Conservation (phyloP, 1,140 invertebrate genomes). For the Lasaia peninsularis region DNA sequence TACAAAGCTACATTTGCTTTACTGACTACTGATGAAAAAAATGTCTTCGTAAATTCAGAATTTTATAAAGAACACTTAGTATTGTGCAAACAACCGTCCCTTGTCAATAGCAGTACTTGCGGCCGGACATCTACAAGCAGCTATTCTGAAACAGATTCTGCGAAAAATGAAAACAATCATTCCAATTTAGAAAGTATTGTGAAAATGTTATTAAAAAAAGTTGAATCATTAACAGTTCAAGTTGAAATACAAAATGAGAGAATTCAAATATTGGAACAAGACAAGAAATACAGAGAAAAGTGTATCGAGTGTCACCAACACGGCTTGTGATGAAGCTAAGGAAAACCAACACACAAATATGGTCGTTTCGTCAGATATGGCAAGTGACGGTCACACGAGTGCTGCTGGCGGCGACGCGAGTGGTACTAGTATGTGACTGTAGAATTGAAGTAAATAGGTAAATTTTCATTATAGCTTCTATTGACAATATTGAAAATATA, state of each 20-base stretch:
- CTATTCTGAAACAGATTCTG: background rate
- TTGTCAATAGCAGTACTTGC: background rate
- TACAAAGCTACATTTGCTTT: conserved; percentile 36
- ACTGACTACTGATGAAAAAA: conserved; percentile 37
- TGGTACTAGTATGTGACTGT: too few species aligned
- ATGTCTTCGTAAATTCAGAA: conserved; percentile 40
- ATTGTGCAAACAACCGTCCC: background rate
- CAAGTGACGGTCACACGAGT: background rate
- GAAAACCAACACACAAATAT: background rate
- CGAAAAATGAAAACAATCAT: conserved; percentile 8
- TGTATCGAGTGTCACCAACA: background rate
- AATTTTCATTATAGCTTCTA: too few species aligned
- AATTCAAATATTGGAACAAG: conserved; percentile 8
- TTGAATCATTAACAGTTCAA: conserved; percentile 20
- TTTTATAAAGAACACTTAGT: conserved; percentile 36
- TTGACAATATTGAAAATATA: too few species aligned
- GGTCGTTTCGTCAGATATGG: background rate
- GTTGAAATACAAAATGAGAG: conserved; percentile 14
- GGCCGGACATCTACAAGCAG: conserved; percentile 4
- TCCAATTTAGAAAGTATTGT: conserved; percentile 18
- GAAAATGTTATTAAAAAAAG: conserved; percentile 18
- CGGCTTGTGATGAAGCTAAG: background rate
- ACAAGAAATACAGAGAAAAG: background rate
- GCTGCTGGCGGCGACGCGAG: background rate
- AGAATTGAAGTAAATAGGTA: too few species aligned